A percentile compares a stretch with the other conserved stretches of the same genome.
Conservation (phyloP, 2,797 vertebrate species). For the Eupleurogrammus muticus region DNA sequence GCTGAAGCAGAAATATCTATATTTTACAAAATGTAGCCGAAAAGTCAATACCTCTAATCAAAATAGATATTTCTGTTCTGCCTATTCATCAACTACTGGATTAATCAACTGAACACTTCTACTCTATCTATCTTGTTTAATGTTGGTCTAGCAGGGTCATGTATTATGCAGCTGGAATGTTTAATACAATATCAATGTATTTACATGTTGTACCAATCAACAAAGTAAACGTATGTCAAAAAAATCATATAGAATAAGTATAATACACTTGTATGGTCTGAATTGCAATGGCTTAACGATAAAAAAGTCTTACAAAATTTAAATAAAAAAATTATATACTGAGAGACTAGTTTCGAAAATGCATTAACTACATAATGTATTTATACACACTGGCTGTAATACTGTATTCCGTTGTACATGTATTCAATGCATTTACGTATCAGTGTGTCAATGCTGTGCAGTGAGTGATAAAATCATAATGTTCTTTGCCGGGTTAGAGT, state of each 20-base stretch:
- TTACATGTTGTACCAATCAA: not conserved
- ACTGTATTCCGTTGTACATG: not conserved
- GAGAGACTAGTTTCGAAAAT: not conserved
- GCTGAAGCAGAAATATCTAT: no score
- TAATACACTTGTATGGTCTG: not conserved
- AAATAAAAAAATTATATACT: not conserved
- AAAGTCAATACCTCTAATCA: no score
- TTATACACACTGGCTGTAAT: not conserved
- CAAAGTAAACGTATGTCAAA: no score
- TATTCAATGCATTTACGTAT: not conserved
- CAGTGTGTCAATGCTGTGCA: not conserved
- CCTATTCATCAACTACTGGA: no score
- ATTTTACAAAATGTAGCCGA: no score
- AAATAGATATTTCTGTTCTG: no score
- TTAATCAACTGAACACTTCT: not conserved
- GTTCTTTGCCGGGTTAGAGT: constrained; percentile 24
- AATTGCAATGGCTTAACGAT: not conserved
- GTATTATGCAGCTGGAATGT: not conserved
- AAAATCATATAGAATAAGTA: not conserved
- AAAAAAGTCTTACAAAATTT: not conserved
- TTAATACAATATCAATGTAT: not conserved
- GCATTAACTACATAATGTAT: not conserved
- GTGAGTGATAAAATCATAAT: constrained; percentile 13
- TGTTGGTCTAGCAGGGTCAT: not conserved
- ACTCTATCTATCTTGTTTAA: not conserved